Base-by-base conservation (phyloP, 2,888 invertebrate genomes). In the Mamestra brassicae region DNA sequence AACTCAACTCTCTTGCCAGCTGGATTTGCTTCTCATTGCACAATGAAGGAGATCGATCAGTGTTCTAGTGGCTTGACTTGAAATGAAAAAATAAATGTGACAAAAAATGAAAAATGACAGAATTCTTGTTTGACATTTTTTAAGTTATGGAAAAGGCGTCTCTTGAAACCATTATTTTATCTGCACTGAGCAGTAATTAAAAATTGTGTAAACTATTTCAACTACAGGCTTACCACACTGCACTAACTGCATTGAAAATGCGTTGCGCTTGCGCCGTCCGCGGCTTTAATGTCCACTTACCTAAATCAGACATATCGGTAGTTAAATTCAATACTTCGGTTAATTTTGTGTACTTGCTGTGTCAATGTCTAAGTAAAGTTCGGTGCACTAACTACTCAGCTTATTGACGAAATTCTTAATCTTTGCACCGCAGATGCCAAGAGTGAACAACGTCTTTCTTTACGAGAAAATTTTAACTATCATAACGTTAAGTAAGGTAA, bases 391-490 rank as follows among this genome's bases (percentile, higher is more conserved):
- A 45, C 13, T 50, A 50, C 50, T 50, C 6, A 50, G 50, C 15
- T 50, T 0, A 15, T 50, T 50, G 1, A 36, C 36, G 36, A 26
- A 8, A 4, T 15, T 10, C 38, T 0, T 38, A 60, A 60, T 38
- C 34, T 67, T 17, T 34, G 10, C 0, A 13, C 36, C 17, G 17
- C 69, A 78, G 45, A 60, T 42, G 50, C 50, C 6, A 36, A 52
- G 8, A 34, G 8, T 7, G 13, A 62, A 47, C 15, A 58, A n/a
- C 6, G 2, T 50, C 47, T 55, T 80, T 52, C 42, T 50, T 65
- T n/a, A 61, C n/a, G 38, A 63, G n/a, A 52, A 26, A 63, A 76
- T 76, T 72, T 73, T 52, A 78, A 52, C 72, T 47, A 74, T 55
- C 52, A 47, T 74, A 62, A 65, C 42, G 4, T 26, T 69, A 60